Evolutionary conservation across 2,113 vertebrate species (phyloP).

Genomic region (Corydoras sp.): DNA sequence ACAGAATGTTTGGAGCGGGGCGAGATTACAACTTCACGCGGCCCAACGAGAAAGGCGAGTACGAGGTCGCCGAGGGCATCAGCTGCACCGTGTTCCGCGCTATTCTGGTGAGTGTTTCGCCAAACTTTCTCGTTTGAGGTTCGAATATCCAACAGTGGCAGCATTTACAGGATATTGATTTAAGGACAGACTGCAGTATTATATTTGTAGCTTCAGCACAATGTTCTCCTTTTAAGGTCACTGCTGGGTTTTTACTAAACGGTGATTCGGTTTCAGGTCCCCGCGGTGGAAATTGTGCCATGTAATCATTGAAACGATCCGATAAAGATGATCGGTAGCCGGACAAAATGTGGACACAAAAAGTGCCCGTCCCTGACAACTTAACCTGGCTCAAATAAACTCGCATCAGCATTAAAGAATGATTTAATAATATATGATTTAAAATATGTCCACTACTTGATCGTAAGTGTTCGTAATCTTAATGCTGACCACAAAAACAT

Average conservation of each 20-base stretch:
- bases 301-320: too few relatives aligned
- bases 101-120: conserved; percentile 78
- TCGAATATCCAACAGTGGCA: conserved; percentile 15
- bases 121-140: conserved; percentile 2
- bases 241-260: too few relatives aligned
- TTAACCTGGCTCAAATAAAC: too few relatives aligned
- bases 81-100: conserved; percentile 94
- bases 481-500: too few relatives aligned
- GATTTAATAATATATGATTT: too few relatives aligned
- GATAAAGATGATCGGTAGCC: neutral
- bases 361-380: too few relatives aligned
- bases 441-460: too few relatives aligned
- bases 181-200: conserved; percentile 23
- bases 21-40: conserved; percentile 95
- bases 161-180: conserved; percentile 18
- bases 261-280: too few relatives aligned
- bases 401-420: too few relatives aligned
- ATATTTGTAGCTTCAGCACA: conserved; percentile 26
- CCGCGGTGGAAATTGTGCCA: too few relatives aligned
- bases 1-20: conserved; percentile 94
- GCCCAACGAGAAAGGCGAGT: conserved; percentile 96
- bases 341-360: neutral
- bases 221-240: neutral
- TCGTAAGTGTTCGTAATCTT: too few relatives aligned
- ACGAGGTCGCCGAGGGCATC: conserved; percentile 95